Conservation (phyloP, 2,113 vertebrate species). For the Laticauda colubrina region DNA sequence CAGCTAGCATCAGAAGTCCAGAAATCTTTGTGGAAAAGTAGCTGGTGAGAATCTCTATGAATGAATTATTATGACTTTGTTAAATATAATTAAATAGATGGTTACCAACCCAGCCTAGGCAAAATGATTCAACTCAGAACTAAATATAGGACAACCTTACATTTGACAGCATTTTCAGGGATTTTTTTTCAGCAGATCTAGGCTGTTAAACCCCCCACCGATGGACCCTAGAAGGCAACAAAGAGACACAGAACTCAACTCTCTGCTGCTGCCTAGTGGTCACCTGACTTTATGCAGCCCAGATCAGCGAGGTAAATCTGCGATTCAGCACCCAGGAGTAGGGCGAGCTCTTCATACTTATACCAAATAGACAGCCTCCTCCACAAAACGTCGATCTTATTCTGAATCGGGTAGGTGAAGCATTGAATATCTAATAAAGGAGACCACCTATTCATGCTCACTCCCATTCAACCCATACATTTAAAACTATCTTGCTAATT, state of each 20-base stretch:
- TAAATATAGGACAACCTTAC: background rate
- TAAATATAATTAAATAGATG: background rate
- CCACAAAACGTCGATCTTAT: background rate
- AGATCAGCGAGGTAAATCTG: background rate
- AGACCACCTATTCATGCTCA: background rate
- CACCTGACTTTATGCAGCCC: background rate
- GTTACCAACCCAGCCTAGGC: background rate
- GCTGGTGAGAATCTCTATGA: background rate
- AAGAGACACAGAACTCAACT: background rate
- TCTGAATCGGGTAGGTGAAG: background rate
- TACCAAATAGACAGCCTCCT: background rate
- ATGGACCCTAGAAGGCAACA: background rate
- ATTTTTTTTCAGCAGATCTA: background rate
- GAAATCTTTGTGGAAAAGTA: background rate
- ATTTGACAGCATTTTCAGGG: background rate
- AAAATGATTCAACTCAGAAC: background rate
- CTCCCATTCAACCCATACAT: background rate
- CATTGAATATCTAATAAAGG: background rate
- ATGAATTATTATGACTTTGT: background rate
- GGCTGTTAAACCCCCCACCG: background rate
- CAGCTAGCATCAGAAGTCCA: background rate
- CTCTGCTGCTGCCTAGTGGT: background rate
- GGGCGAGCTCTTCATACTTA: background rate
- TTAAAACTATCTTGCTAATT: background rate
- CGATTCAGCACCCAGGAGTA: background rate